phyloP scores from a whole-genome alignment of 2,113 vertebrate genomes.

The Grus americana region DNA sequence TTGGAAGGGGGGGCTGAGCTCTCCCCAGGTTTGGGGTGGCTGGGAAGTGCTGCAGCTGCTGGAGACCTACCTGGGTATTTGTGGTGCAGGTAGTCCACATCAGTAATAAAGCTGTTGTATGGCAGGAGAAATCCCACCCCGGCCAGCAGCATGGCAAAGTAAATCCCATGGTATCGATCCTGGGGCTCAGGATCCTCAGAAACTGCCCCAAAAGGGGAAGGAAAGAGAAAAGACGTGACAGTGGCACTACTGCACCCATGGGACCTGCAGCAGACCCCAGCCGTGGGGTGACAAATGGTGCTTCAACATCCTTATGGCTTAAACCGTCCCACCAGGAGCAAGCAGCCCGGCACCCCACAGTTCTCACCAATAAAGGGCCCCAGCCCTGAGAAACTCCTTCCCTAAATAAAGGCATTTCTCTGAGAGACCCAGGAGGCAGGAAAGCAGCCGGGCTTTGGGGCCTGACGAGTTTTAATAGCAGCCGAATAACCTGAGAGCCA shows the following conservation, averaged over 20 bases:
- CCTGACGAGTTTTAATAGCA: background rate
- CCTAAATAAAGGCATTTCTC: background rate
- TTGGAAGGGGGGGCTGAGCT: background rate
- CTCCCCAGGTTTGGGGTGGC: background rate
- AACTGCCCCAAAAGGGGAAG: conserved; percentile 48
- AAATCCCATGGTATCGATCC: conserved; percentile 95
- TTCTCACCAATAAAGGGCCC: background rate
- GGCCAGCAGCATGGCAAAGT: conserved; percentile 96
- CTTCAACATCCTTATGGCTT: background rate
- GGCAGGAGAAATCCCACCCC: conserved; percentile 97
- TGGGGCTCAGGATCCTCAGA: conserved; percentile 86
- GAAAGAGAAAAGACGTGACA: background rate
- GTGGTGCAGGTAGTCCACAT: conserved; percentile 95
- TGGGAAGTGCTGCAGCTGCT: background rate
- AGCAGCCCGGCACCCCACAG: background rate
- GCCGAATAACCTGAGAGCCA: background rate
- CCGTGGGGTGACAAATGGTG: rapidly evolving
- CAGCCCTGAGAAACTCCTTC: background rate
- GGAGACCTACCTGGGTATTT: conserved; percentile 88
- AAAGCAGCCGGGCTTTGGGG: background rate
- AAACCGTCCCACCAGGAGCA: no score
- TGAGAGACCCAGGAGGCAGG: background rate
- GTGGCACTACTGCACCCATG: background rate
- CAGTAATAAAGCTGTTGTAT: conserved; percentile 98
- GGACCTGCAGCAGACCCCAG: background rate